Evolutionary conservation across 1,140 invertebrate genomes (phyloP).

Genomic region (Pogonus chalceus): DNA sequence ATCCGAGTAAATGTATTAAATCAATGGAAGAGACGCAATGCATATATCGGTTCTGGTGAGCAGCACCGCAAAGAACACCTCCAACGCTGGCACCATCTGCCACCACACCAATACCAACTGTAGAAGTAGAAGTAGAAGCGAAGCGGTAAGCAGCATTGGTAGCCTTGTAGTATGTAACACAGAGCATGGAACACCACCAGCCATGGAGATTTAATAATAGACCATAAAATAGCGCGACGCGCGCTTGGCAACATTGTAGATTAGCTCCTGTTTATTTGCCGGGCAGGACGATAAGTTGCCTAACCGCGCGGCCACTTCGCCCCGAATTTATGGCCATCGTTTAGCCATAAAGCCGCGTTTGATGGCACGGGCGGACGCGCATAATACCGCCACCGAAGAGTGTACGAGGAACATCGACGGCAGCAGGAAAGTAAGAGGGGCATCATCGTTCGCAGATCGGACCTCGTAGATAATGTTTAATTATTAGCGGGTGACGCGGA

Average conservation of each 20-base stretch:
- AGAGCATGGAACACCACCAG: neutral
- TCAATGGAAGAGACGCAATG: too few species aligned
- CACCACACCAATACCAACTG: too few species aligned
- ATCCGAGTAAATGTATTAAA: too few species aligned
- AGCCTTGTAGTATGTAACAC: too few species aligned
- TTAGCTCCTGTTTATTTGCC: neutral
- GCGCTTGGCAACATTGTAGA: neutral
- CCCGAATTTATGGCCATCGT: neutral
- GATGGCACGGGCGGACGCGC: neutral
- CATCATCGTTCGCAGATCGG: neutral
- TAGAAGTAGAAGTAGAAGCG: too few species aligned
- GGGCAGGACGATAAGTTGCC: neutral
- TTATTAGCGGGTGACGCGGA: neutral
- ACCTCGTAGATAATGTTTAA: neutral
- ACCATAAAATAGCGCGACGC: neutral
- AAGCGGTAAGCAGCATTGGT: too few species aligned
- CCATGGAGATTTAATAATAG: neutral
- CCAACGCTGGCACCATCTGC: too few species aligned
- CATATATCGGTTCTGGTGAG: too few species aligned
- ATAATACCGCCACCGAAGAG: neutral
- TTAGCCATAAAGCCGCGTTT: neutral
- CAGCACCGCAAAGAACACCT: too few species aligned
- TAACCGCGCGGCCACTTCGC: neutral
- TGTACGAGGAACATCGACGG: neutral
- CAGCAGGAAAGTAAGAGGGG: neutral